Percentiles rank a stretch among this genome's conserved stretches.
phyloP scores from a whole-genome alignment of 2,113 vertebrate genomes.

The Marcusenius ussheri region DNA sequence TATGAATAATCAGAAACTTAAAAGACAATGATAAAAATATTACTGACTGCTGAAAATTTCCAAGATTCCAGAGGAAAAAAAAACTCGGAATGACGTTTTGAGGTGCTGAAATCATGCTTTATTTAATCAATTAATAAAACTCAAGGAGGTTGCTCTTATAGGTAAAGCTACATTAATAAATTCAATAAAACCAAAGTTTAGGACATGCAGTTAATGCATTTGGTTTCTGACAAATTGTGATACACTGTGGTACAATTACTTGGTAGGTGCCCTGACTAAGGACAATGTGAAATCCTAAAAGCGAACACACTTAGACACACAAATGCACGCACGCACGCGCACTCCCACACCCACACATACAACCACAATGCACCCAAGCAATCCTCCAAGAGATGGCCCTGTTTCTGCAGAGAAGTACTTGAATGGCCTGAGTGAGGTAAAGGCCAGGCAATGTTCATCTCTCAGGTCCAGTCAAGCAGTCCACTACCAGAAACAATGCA shows the following conservation, averaged over 20 bases:
- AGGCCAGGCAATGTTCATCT: constrained; percentile 74
- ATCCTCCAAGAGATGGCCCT: constrained; percentile 70
- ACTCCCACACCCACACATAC: constrained; percentile 67
- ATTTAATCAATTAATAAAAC: constrained; percentile 80
- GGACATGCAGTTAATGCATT: constrained; percentile 48
- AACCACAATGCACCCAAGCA: constrained; percentile 55
- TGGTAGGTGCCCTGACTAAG: constrained; percentile 63
- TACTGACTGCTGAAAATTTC: background rate
- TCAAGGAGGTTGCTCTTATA: constrained; percentile 80
- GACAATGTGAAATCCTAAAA: constrained; percentile 64
- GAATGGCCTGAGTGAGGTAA: constrained; percentile 58
- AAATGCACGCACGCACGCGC: constrained; percentile 49
- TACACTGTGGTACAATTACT: constrained; percentile 58
- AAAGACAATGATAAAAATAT: background rate
- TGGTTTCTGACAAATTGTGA: constrained; percentile 56
- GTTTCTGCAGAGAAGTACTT: constrained; percentile 62
- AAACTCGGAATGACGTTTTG: constrained; percentile 23
- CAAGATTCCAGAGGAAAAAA: no score
- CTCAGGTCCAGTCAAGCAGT: constrained; percentile 60
- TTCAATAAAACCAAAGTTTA: constrained; percentile 66
- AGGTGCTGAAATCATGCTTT: constrained; percentile 99
- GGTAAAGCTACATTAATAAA: constrained; percentile 71
- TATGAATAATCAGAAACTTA: background rate
- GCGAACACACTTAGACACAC: constrained; percentile 71
- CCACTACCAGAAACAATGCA: constrained; percentile 76